A percentile compares a stretch with the other conserved stretches of the same genome.
Conservation (phyloP, 2,113 vertebrate genomes). For the Chionomys nivalis region DNA sequence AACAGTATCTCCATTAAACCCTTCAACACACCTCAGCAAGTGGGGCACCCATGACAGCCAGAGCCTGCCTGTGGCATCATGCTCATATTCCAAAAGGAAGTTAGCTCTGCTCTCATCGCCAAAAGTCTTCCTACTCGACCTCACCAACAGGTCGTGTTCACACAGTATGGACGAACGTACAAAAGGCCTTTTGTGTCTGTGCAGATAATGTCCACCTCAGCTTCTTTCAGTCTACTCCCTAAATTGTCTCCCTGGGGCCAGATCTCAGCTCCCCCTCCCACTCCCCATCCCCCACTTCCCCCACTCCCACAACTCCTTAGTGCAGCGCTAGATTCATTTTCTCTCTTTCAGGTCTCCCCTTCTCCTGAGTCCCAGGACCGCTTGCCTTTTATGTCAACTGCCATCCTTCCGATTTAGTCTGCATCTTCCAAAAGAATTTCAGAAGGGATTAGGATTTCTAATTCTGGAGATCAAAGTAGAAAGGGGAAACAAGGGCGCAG, state of each 20-base stretch:
- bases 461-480: background rate
- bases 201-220: background rate
- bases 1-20: slow-evolving; percentile 8
- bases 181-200: background rate
- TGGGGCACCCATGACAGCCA: background rate
- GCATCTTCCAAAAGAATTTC: background rate
- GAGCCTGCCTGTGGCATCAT: background rate
- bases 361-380: background rate
- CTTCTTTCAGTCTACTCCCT: background rate
- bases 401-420: background rate
- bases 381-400: background rate
- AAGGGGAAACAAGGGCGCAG: background rate
- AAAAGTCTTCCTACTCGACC: background rate
- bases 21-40: background rate
- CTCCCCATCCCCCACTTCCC: too few relatives aligned
- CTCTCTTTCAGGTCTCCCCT: background rate
- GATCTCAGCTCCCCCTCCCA: background rate
- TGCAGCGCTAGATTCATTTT: background rate
- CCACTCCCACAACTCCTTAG: background rate
- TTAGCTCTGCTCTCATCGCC: background rate
- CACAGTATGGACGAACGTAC: background rate
- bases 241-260: slow-evolving; percentile 2
- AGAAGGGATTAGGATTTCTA: background rate
- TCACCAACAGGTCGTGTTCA: slow-evolving; percentile 33
- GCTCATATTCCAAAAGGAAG: slow-evolving; percentile 1